Conservation (phyloP, 2,797 vertebrate species). For the Mormyrus proboscirostris region DNA sequence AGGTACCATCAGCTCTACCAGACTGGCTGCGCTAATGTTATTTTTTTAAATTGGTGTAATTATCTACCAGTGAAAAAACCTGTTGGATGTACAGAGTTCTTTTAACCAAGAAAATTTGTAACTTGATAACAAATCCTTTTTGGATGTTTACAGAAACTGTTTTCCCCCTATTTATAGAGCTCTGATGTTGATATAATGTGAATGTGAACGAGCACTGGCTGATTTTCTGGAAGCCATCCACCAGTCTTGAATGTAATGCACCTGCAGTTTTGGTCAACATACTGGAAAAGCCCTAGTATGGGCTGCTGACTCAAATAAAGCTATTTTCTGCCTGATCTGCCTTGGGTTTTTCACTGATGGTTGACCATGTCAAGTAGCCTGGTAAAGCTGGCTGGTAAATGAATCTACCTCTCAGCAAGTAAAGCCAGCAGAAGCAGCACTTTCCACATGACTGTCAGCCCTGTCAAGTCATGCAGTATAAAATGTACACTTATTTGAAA, state of each 20-base stretch:
- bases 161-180: not conserved
- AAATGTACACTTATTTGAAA: not conserved
- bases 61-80: not conserved
- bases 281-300: not conserved
- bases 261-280: constrained; percentile 7
- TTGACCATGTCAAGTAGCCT: not conserved
- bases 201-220: constrained; percentile 1
- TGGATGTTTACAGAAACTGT: constrained; percentile 4
- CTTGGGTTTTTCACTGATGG: not conserved
- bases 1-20: not conserved
- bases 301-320: constrained; percentile 12
- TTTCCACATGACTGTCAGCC: not conserved
- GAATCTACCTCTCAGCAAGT: not conserved
- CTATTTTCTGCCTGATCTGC: constrained; percentile 8
- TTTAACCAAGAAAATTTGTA: not conserved
- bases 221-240: not conserved
- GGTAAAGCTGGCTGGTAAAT: not conserved
- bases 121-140: constrained; percentile 1
- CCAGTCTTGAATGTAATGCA: constrained; percentile 12
- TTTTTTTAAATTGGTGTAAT: constrained; percentile 7
- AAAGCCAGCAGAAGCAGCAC: not conserved
- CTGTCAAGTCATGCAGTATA: not conserved
- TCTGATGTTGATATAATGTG: not conserved
- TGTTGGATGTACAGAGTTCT: not conserved
- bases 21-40: not conserved